Evolutionary conservation across 2,888 invertebrate genomes (phyloP), one percentile per base, ranked within the genome.

Genomic region (Hydrotaea diabolus): DNA sequence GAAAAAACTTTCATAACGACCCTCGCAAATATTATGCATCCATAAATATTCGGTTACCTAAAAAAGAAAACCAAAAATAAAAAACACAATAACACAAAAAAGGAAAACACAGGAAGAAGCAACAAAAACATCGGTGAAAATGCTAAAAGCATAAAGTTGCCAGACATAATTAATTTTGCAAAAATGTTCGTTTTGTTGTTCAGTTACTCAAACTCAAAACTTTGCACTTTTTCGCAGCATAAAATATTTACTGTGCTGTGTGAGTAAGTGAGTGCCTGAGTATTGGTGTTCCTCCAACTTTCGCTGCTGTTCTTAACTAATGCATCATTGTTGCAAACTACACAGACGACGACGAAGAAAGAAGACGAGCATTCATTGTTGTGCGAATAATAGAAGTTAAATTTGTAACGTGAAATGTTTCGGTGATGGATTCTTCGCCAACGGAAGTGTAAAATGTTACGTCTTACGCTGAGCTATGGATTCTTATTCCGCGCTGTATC

Each of bases 131-230:
- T 69, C 69, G 19, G 43, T 69, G 69, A 69, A 69, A 43, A 19
- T 74, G 23, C 39, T 74, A 74, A 74, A 39, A 39, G 59, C 43
- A 55, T 21, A 77, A 77, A 77, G 43, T 77, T 77, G 13, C 77
- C 57, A 77, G 77, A 77, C 77, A 26, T 57, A 77, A 77, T 77
- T 77, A 77, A 77, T 77, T 57, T 69, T 59, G 26, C 57, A 43
- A 77, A 69, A 69, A 69, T 69, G 21, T 69, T 69, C 69, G 46
- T 46, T 46, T 15, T 46, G 69, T 69, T 69, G 69, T 46, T 69
- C 43, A 39, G 46, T 43, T 43, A 43, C 69, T 43, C 43, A 15
- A 69, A 43, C 66, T 43, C 43, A 23, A 46, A 69, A 69, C 46
- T 69, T 69, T 69, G 8, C 21, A 23, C 23, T 46, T 23, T 66